phyloP scores from a whole-genome alignment of 1,140 invertebrate species.

The Solenopsis fugax region DNA sequence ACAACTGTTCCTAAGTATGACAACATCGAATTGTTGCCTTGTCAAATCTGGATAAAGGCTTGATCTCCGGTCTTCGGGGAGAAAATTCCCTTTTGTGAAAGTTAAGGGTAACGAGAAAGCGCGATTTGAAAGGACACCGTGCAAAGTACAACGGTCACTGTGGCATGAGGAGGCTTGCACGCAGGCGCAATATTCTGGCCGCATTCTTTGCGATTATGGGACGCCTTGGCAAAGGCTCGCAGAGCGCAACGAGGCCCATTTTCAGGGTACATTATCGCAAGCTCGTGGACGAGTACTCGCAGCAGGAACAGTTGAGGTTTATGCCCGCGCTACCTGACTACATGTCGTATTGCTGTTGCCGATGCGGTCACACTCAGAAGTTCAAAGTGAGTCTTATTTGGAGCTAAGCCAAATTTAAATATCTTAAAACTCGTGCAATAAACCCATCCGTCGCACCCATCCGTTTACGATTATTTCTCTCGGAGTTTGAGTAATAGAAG shows the following conservation, averaged over 20 bases:
- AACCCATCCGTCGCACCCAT: background rate
- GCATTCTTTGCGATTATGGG: slow-evolving; percentile 86
- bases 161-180: slow-evolving; percentile 85
- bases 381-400: slow-evolving; percentile 87
- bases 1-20: background rate
- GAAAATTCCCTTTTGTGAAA: background rate
- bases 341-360: slow-evolving; percentile 89
- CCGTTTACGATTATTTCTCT: background rate
- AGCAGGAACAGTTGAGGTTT: slow-evolving; percentile 83
- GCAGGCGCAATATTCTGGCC: slow-evolving; percentile 83
- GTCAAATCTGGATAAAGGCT: background rate
- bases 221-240: slow-evolving; percentile 85
- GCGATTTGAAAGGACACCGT: slow-evolving; percentile 61
- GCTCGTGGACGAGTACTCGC: slow-evolving; percentile 87
- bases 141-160: slow-evolving; percentile 76
- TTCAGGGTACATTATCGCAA: slow-evolving; percentile 89
- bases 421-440: background rate
- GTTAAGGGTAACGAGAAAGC: background rate
- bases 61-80: background rate
- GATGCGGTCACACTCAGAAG: slow-evolving; percentile 89
- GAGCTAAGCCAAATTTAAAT: background rate
- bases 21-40: background rate
- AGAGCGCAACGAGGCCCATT: slow-evolving; percentile 84
- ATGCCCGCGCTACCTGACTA: slow-evolving; percentile 87
- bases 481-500: background rate